phyloP scores from a whole-genome alignment of 37 sponge, comb jelly and placozoan species.

The Aphrocallistes beatrix region DNA sequence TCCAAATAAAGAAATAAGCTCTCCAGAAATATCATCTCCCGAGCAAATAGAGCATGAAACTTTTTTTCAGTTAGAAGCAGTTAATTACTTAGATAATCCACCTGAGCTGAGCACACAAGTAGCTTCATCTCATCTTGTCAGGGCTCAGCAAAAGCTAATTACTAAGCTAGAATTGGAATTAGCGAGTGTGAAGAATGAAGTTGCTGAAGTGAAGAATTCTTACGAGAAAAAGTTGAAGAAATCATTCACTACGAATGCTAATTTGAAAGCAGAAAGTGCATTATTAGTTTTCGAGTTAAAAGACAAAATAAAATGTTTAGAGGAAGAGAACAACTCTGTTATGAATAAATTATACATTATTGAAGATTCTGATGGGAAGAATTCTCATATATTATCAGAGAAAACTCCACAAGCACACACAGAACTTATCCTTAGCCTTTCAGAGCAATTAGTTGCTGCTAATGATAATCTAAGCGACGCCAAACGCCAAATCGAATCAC shows the following conservation, averaged over 20 bases:
- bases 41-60: neutral
- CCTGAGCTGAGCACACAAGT: no score
- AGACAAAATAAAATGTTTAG: neutral
- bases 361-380: neutral
- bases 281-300: neutral
- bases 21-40: no score
- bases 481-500: neutral
- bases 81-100: neutral
- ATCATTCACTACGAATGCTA: neutral
- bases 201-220: neutral
- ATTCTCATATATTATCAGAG: no score
- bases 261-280: neutral
- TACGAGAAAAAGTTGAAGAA: neutral
- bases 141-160: constrained; percentile 1
- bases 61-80: neutral
- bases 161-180: neutral
- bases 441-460: neutral
- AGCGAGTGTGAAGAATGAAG: neutral
- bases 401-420: neutral
- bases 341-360: neutral
- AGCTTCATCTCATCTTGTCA: neutral
- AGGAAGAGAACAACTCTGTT: neutral
- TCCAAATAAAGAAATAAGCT: no score
- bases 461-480: neutral
- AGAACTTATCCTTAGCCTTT: neutral